Evolutionary conservation across 2,113 vertebrate genomes (phyloP), one percentile per base, ranked within the genome.

Genomic region (Lophotis ruficrista): DNA sequence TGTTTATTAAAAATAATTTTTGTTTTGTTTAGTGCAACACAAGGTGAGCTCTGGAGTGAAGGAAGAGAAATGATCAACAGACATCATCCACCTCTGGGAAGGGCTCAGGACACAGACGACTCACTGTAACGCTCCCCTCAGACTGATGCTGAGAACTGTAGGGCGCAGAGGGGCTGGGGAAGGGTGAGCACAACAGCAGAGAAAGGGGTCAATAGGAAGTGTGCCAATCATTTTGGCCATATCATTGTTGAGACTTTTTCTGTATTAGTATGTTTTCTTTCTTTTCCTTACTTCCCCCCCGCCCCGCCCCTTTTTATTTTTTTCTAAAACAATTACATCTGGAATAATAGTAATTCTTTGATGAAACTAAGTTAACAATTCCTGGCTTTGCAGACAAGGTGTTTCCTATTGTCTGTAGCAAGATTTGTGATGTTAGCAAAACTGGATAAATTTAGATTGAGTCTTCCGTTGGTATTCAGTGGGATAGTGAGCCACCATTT

Each of bases 251-350:
- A 51, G 43, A 37, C 23, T 76, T 62, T 61, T 70, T 64, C 50
- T 41, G 4, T 51, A 50, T 58, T 77, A 43, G 23, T 51, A 16
- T 70, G 37, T 35, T 81, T 69, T 30, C n/a, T 70, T 24, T n/a
- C 17, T 41, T 54, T 43, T 43, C 48, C 25, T 8, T 5, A 43
- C 41, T 41, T 8, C 13, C 4, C 3, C 17, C 9, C 9, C 5
- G 4, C 4, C 2, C 5, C n/a, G n/a, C n/a, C 4, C 2, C 14
- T 15, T 43, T 30, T 19, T 16, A 14, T 15, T 43, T 30, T 19
- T 17, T 23, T 5, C 7, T 17, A 10, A 9, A 37, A 38, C 57
- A 71, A 71, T 53, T 83, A 47, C 8, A 47, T 51, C 43, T 83
- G 37, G 17, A 71, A 38, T 60, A 58, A 78, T 31, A 65, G 17